Conservation (phyloP, 1,140 invertebrate species). For the Nilaparvata lugens region DNA sequence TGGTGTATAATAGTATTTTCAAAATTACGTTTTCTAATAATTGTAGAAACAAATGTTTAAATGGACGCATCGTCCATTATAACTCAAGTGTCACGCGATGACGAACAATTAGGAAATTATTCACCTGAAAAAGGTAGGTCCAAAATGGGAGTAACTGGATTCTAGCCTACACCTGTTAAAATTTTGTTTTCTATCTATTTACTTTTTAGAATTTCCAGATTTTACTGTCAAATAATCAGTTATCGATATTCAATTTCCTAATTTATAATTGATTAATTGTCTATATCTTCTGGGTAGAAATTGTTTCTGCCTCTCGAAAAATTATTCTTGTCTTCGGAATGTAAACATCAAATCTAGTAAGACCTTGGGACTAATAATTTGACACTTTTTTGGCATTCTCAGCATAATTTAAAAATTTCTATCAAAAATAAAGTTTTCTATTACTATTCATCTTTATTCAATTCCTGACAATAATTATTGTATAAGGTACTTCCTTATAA, state of each 20-base stretch:
- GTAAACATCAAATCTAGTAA: not conserved
- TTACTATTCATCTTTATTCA: too few species aligned
- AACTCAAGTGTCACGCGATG: constrained; percentile 92
- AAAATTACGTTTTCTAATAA: constrained; percentile 2
- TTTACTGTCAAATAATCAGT: not conserved
- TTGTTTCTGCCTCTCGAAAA: not conserved
- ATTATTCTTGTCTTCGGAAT: constrained; percentile 5
- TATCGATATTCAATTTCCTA: too few species aligned
- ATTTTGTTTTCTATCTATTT: constrained; percentile 3
- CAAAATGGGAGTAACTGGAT: not conserved
- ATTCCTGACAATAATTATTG: too few species aligned
- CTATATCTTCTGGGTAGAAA: too few species aligned
- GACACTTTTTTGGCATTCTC: too few species aligned
- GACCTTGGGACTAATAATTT: too few species aligned
- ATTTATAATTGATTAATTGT: too few species aligned
- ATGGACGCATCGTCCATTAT: constrained; percentile 99
- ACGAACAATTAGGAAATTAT: constrained; percentile 88
- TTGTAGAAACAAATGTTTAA: constrained; percentile 58
- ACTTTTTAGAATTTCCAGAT: not conserved
- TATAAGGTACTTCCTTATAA: too few species aligned
- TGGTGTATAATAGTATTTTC: constrained; percentile 9
- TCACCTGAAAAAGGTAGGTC: constrained; percentile 82
- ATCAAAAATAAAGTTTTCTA: too few species aligned
- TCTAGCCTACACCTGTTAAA: constrained; percentile 14
- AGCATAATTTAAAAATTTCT: too few species aligned